These are phyloP conservation scores for Pseudomyrmex concolor DNA, from an alignment of 1,140 invertebrate genomes.

Conservation along the genomic window DNA sequence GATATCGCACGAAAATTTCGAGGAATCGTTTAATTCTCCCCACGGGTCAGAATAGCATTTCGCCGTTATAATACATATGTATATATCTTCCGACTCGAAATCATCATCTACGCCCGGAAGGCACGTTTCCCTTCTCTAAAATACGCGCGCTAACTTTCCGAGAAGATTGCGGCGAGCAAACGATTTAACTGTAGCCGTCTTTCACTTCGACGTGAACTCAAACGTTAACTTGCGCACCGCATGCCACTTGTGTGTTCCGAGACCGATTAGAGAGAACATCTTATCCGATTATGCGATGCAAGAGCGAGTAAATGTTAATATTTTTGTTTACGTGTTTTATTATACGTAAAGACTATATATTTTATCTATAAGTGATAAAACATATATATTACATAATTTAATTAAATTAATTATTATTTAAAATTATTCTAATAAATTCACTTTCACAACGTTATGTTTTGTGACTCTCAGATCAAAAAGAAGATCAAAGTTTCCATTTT, in stretches of 20 bases:
- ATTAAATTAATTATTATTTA: too few relatives aligned
- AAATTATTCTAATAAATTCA: too few relatives aligned
- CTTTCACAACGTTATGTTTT: too few relatives aligned
- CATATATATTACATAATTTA: too few relatives aligned
- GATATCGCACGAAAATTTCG: not conserved
- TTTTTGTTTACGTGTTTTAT: too few relatives aligned
- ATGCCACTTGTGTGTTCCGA: not conserved
- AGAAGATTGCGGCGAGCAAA: conserved; percentile 48
- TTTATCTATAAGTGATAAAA: too few relatives aligned
- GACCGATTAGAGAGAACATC: not conserved
- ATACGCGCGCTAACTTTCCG: conserved; percentile 10
- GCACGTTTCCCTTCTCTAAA: conserved; percentile 47
- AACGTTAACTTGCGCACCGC: conserved; percentile 8
- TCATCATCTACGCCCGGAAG: not conserved
- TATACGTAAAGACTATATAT: too few relatives aligned
- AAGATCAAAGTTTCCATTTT: too few relatives aligned
- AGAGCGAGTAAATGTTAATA: not conserved
- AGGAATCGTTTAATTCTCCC: not conserved
- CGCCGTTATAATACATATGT: not conserved
- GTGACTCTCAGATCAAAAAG: too few relatives aligned
- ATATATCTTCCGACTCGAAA: conserved; percentile 24
- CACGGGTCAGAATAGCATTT: not conserved
- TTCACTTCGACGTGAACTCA: conserved; percentile 29
- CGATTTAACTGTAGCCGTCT: not conserved
- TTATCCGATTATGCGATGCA: conserved; percentile 6